Evolutionary conservation across 2,888 invertebrate genomes (phyloP).

Genomic region (Ophioninae sp.): DNA sequence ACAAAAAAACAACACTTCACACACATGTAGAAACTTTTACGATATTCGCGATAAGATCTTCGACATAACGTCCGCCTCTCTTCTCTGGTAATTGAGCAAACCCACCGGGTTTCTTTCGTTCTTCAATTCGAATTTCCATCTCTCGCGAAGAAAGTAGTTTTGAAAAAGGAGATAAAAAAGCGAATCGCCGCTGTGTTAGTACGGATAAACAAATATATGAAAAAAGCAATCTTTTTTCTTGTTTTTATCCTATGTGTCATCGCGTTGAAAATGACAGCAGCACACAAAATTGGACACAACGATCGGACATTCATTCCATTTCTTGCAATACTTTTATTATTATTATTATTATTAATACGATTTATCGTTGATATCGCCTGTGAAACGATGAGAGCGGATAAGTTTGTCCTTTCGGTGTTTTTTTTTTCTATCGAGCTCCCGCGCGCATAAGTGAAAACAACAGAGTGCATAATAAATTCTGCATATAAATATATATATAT

Average conservation of each 20-base stretch:
- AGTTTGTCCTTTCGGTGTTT: not conserved
- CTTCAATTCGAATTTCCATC: not conserved
- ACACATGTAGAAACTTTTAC: constrained; percentile 15
- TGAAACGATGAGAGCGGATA: constrained; percentile 12
- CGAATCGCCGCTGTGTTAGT: not conserved
- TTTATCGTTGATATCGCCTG: constrained; percentile 34
- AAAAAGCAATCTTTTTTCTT: not conserved
- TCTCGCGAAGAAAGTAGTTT: constrained; percentile 7
- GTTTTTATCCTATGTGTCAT: not conserved
- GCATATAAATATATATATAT: constrained; percentile 15
- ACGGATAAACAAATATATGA: not conserved
- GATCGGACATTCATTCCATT: constrained; percentile 46
- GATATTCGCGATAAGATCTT: constrained; percentile 3
- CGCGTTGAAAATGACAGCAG: not conserved
- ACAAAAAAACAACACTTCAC: not conserved
- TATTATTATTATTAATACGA: constrained; percentile 29
- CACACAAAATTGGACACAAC: constrained; percentile 29
- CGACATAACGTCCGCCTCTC: not conserved
- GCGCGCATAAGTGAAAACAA: constrained; percentile 17
- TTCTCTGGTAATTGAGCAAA: not conserved
- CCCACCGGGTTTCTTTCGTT: not conserved
- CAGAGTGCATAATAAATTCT: constrained; percentile 18
- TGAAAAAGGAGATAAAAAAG: not conserved
- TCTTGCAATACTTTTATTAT: constrained; percentile 35
- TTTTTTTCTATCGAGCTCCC: constrained; percentile 28